Base-by-base conservation (phyloP, 2,888 invertebrate genomes). In the Dolomedes plantarius region DNA sequence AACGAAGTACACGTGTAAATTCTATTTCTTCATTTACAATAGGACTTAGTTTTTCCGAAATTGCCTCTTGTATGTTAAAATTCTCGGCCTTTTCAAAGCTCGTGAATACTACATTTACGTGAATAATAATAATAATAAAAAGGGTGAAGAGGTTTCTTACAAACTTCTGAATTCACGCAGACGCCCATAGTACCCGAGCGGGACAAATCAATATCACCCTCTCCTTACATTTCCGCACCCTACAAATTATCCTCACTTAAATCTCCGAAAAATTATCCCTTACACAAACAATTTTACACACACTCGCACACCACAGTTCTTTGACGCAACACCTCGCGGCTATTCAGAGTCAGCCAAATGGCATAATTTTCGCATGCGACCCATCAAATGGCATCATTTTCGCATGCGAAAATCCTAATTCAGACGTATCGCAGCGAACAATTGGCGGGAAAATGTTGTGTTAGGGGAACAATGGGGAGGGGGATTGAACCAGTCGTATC, bases 381-480 rank as follows among this genome's bases (percentile, higher is more conserved):
- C 19, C 46, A 56, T 56, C 56, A 56, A 56, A 71, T 68, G 65
- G 75, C 65, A 65, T 11, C 36, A 72, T 62, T 50, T 62, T 74
- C 64, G 67, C 74, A 19, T 50, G 19, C 50, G 71, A 69, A 69
- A 78, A 64, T 64, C 46, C 68, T 74, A 74, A 81, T 74, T 81
- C 74, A 68, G 62, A 19, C 56, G 28, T 67, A 74, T 80, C 73
- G 28, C n/a, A 31, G 50, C 31, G 41, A 32, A 74, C 81, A 74
- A 81, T 81, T 74, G 81, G 29, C 56, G 64, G 56, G 82, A 11
- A 64, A 76, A 75, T 69, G 75, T 75, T 69, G 75, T 76, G 75
- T 64, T 75, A 19, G 68, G 6, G 36, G 72, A 31, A 74, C 81
- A 81, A 82, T 68, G 46, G 71, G 62, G 5, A 82, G 68, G 46